phyloP scores from a whole-genome alignment of 2,797 vertebrate species.

The Aldrovandia affinis region DNA sequence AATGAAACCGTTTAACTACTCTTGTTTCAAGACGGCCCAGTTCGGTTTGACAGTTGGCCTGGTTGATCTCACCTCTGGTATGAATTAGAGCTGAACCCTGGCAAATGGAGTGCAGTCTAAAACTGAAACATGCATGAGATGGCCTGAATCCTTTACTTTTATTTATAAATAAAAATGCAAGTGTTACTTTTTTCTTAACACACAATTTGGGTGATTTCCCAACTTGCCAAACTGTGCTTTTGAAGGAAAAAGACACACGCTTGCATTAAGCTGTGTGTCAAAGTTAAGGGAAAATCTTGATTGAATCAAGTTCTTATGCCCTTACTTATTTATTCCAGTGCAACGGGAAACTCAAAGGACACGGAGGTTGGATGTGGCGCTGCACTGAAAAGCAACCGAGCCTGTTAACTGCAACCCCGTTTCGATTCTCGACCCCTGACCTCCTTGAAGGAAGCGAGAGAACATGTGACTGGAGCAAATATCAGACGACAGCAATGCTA shows the following conservation, averaged over 20 bases:
- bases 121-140: neutral
- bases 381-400: neutral
- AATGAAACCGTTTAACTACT: neutral
- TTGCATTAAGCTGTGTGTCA: neutral
- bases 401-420: neutral
- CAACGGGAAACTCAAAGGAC: neutral
- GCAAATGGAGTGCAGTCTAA: neutral
- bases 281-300: neutral
- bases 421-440: slow-evolving; percentile 47
- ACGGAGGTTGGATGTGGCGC: neutral
- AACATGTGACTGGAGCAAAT: neutral
- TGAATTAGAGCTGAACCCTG: neutral
- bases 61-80: neutral
- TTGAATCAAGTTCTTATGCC: neutral
- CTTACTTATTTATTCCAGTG: neutral
- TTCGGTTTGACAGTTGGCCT: neutral
- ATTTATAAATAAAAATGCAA: neutral
- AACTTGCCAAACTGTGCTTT: too few species aligned
- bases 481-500: slow-evolving; percentile 52
- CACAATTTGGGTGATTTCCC: too few species aligned
- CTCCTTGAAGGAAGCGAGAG: neutral
- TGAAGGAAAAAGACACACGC: too few species aligned
- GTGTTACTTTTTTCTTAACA: neutral
- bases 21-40: neutral
- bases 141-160: neutral